Percentiles rank a stretch among this genome's conserved stretches.
These are phyloP conservation scores for Moxostoma hubbsi DNA, from an alignment of 2,797 vertebrate species.

Conservation along the genomic window DNA sequence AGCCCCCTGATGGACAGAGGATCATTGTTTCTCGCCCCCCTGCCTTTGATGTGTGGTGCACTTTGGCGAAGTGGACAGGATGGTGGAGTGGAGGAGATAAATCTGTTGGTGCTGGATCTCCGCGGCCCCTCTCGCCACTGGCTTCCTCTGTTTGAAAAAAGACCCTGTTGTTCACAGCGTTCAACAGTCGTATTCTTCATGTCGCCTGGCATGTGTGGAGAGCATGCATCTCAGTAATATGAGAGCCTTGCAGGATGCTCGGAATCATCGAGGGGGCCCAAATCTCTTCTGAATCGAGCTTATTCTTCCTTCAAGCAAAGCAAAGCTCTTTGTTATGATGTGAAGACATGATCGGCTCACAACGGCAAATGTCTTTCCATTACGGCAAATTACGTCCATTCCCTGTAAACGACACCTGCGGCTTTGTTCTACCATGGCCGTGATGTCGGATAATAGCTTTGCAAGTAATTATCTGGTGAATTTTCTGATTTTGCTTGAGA, in stretches of 20 bases:
- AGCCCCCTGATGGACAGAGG: constrained; percentile 34
- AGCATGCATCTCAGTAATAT: constrained; percentile 3
- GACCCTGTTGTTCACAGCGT: constrained; percentile 11
- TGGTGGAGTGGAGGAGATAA: constrained; percentile 31
- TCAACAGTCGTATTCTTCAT: constrained; percentile 30
- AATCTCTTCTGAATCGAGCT: constrained; percentile 15
- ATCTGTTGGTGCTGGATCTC: constrained; percentile 29
- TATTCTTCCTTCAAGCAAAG: constrained; percentile 18
- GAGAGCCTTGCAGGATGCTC: constrained; percentile 23
- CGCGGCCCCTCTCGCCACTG: constrained; percentile 11
- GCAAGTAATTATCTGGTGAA: too few species aligned
- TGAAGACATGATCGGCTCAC: not conserved
- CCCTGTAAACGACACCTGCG: not conserved
- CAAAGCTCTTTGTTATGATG: constrained; percentile 29
- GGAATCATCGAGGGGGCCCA: constrained; percentile 20
- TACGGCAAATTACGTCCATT: not conserved
- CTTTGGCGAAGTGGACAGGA: constrained; percentile 25
- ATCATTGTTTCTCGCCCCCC: constrained; percentile 26
- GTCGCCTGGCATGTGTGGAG: constrained; percentile 24
- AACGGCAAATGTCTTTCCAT: not conserved
- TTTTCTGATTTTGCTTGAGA: too few species aligned
- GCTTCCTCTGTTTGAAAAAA: constrained; percentile 24
- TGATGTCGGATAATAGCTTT: too few species aligned
- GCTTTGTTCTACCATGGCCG: not conserved
- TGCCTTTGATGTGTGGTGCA: constrained; percentile 28